phyloP scores from a whole-genome alignment of 2,113 vertebrate genomes.

The Leptobrachium ailaonicum region DNA sequence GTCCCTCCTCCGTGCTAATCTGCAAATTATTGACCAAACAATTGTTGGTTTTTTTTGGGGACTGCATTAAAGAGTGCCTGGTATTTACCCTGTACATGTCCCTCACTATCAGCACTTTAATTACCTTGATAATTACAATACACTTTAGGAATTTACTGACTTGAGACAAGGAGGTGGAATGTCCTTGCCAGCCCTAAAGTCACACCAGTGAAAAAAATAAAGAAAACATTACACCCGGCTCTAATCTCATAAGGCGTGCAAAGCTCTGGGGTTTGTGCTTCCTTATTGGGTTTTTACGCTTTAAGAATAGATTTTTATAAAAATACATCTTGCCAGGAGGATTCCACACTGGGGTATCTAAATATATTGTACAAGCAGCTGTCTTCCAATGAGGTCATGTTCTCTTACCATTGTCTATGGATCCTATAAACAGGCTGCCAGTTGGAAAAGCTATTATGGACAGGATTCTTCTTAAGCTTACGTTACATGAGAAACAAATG shows the following conservation, averaged over 20 bases:
- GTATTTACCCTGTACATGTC: background rate
- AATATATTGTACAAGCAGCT: conserved; percentile 21
- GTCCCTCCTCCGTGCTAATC: no score
- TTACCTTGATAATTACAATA: background rate
- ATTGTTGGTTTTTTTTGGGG: no score
- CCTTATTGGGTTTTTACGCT: background rate
- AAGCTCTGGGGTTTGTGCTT: background rate
- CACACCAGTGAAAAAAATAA: background rate
- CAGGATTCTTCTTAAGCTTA: no score
- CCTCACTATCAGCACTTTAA: background rate
- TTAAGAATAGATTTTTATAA: background rate
- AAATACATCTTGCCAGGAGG: background rate
- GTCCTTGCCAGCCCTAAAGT: background rate
- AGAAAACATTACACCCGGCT: no score
- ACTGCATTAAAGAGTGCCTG: no score
- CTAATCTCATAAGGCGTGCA: background rate
- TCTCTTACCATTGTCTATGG: conserved; percentile 11
- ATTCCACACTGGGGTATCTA: background rate
- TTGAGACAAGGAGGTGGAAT: background rate
- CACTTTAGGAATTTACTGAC: background rate
- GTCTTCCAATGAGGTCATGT: conserved; percentile 18
- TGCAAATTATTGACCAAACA: no score
- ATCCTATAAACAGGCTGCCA: background rate
- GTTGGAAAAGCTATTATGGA: background rate
- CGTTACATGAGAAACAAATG: no score